Evolutionary conservation across 2,888 invertebrate genomes (phyloP), one percentile per base, ranked within the genome.

Genomic region (Hoplodrina blanda): DNA sequence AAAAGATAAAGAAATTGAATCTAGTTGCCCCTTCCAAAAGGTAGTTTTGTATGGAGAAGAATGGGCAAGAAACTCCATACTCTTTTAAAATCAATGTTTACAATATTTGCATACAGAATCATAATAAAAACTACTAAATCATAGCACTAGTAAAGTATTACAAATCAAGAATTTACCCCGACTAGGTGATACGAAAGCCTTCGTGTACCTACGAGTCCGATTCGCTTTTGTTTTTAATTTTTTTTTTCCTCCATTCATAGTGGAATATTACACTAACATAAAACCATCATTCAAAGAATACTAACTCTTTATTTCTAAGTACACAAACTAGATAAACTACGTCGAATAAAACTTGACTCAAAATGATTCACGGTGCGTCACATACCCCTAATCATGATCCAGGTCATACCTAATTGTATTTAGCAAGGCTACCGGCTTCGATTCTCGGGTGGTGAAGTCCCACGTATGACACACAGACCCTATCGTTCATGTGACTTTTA

Each of bases 361-460:
- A 64, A 56, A 49, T 59, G 64, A 62, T 55, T 69, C 59, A 69
- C 15, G 4, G 10, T 69, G 59, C 13, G 64, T 78, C 69, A 67
- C n/a, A n/a, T 15, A 30, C 15, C 15, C 33, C n/a, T 19, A 59
- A 76, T 66, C 37, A n/a, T 17, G 0, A 70, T 57, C 30, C 50
- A 62, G 79, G 71, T 72, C 67, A 72, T 37, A n/a, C n/a, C n/a
- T n/a, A 33, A 37, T 20, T 52, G 59, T 70, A 65, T 75, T 50
- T 55, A 66, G 30, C 44, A 2, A 10, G 0, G 7, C 52, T 72
- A 60, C 70, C 52, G 65, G 63, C 25, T 81, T 78, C 54, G 63
- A 67, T 78, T 81, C 70, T 66, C 44, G 49, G 20, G 1, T 52
- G 54, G 72, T 75, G 71, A 69, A 78, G 71, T 54, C 75, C 70